Conservation (phyloP, 2,888 invertebrate species). For the Brachypalpus laphriformis region DNA sequence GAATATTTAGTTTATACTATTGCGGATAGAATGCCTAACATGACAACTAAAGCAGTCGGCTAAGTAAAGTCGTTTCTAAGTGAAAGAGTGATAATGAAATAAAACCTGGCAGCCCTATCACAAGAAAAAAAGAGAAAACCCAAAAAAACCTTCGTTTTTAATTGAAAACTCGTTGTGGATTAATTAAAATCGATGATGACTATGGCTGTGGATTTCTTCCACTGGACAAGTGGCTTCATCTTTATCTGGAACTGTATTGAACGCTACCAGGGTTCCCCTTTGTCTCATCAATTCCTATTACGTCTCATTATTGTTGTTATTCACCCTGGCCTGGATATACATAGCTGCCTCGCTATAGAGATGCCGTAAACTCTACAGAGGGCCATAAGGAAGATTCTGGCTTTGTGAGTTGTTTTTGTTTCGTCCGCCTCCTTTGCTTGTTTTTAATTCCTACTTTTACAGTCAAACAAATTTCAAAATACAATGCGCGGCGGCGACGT, state of each 20-base stretch:
- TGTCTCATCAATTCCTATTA: not conserved
- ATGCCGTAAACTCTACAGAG: conserved; percentile 6
- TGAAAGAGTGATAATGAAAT: no score
- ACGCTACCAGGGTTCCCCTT: not conserved
- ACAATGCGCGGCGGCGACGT: no score
- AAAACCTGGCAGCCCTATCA: not conserved
- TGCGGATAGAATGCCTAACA: no score
- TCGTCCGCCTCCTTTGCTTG: not conserved
- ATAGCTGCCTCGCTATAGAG: not conserved
- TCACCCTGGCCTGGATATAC: not conserved
- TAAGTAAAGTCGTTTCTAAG: no score
- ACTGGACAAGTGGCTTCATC: not conserved
- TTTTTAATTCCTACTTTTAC: conserved; percentile 26
- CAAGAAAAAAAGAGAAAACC: not conserved
- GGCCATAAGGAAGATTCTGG: conserved; percentile 30
- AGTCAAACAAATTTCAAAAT: conserved; percentile 14
- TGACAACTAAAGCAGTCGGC: no score
- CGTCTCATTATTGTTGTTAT: conserved; percentile 15
- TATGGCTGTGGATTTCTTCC: not conserved
- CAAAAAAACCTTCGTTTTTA: not conserved
- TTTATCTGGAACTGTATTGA: not conserved
- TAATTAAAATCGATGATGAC: not conserved
- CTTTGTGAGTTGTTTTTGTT: conserved; percentile 4
- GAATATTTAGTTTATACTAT: no score
- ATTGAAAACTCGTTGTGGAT: not conserved